Evolutionary conservation across 2,113 vertebrate genomes (phyloP).

Genomic region (Indri indri): DNA sequence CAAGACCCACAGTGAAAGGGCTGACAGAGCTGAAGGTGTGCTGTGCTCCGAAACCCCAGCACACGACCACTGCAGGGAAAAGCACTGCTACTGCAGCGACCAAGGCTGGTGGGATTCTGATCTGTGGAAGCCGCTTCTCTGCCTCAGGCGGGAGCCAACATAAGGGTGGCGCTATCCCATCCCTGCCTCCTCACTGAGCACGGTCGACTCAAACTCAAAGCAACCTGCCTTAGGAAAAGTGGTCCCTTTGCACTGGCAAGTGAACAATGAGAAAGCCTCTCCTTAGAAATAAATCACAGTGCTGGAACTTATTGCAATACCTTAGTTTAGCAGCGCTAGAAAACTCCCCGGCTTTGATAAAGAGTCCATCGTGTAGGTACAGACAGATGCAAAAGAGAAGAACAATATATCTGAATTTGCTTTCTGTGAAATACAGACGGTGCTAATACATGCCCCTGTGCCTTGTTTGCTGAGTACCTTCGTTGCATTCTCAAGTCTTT

Average conservation of each 20-base stretch:
- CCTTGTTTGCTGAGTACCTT: background rate
- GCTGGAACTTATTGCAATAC: background rate
- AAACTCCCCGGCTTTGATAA: background rate
- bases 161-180: background rate
- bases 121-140: background rate
- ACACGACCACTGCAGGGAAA: background rate
- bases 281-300: background rate
- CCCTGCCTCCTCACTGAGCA: background rate
- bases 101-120: background rate
- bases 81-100: background rate
- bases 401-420: background rate
- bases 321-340: background rate
- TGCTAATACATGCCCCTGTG: background rate
- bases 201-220: background rate
- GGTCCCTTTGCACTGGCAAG: background rate
- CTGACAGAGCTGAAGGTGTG: background rate
- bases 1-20: background rate
- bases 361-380: background rate
- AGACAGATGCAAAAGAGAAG: background rate
- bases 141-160: background rate
- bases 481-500: background rate
- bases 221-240: background rate
- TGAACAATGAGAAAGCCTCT: background rate
- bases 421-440: background rate
- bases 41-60: background rate